Evolutionary conservation across 2,888 invertebrate genomes (phyloP).

Genomic region (Synanthedon tipuliformis): DNA sequence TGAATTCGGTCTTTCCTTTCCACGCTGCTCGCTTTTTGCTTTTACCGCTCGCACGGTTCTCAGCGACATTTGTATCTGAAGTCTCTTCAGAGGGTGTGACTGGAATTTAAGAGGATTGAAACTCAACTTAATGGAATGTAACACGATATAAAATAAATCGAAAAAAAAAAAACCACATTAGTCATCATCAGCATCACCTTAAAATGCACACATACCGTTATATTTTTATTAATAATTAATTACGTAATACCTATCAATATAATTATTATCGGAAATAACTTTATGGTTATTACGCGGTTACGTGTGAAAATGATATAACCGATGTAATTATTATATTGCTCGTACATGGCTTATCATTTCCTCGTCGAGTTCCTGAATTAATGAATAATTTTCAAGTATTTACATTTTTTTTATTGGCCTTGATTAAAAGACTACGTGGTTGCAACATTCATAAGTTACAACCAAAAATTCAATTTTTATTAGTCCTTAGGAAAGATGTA

Average conservation of each 20-base stretch:
- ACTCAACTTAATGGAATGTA: too few species aligned
- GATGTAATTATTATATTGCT: neutral
- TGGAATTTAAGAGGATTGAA: conserved; percentile 13
- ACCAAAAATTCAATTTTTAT: too few species aligned
- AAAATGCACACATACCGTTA: neutral
- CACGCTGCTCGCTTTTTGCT: conserved; percentile 62
- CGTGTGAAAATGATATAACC: neutral
- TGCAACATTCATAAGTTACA: too few species aligned
- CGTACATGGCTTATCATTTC: conserved; percentile 8
- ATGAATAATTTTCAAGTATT: conserved; percentile 3
- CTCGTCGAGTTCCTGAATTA: conserved; percentile 5
- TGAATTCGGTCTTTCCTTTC: conserved; percentile 67
- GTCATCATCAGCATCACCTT: neutral
- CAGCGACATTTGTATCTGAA: conserved; percentile 32
- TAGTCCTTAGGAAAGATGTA: too few species aligned
- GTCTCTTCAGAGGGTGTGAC: conserved; percentile 37
- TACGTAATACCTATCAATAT: neutral
- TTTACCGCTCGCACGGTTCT: conserved; percentile 47
- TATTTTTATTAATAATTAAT: neutral
- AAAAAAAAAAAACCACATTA: neutral
- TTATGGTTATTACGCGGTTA: neutral
- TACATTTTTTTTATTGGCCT: too few species aligned
- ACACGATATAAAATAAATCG: neutral
- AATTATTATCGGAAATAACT: neutral
- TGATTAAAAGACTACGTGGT: too few species aligned